Evolutionary conservation across 2,797 vertebrate genomes (phyloP).

Genomic region (Cuniculus paca): DNA sequence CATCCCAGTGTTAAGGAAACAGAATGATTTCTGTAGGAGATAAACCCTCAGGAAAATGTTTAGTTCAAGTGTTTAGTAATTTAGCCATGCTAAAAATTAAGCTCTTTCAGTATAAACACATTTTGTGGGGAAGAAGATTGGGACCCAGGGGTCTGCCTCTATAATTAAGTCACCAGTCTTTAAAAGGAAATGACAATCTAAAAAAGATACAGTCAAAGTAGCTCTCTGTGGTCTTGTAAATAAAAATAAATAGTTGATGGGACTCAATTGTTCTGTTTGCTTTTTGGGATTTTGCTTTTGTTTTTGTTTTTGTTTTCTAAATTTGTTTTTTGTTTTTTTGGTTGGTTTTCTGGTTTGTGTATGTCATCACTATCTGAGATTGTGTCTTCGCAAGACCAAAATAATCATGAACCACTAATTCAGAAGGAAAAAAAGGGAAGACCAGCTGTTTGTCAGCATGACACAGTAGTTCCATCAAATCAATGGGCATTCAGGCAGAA

Average conservation of each 20-base stretch:
- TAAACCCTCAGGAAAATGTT: conserved; percentile 70
- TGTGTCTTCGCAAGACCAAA: conserved; percentile 54
- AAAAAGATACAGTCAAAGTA: neutral
- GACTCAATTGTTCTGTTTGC: neutral
- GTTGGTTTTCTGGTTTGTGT: too few species aligned
- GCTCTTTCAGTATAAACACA: conserved; percentile 57
- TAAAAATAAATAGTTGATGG: neutral
- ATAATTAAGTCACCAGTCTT: neutral
- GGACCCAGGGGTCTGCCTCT: neutral
- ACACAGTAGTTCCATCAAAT: neutral
- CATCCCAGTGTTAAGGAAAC: conserved; percentile 67
- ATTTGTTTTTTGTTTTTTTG: too few species aligned
- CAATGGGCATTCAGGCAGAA: neutral
- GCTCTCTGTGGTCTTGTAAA: neutral
- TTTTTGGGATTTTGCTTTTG: neutral
- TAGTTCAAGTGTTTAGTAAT: conserved; percentile 69
- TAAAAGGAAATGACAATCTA: neutral
- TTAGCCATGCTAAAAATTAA: conserved; percentile 77
- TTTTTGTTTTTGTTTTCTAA: neutral
- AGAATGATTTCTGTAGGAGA: conserved; percentile 70
- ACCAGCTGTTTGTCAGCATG: neutral
- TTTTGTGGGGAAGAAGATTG: neutral
- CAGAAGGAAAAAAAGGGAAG: neutral
- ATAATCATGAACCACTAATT: conserved; percentile 51
- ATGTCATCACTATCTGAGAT: conserved; percentile 60